Percentiles rank a stretch among this genome's conserved stretches.
These are phyloP conservation scores for Campoplex nolae DNA, from an alignment of 2,888 invertebrate genomes.

Conservation along the genomic window DNA sequence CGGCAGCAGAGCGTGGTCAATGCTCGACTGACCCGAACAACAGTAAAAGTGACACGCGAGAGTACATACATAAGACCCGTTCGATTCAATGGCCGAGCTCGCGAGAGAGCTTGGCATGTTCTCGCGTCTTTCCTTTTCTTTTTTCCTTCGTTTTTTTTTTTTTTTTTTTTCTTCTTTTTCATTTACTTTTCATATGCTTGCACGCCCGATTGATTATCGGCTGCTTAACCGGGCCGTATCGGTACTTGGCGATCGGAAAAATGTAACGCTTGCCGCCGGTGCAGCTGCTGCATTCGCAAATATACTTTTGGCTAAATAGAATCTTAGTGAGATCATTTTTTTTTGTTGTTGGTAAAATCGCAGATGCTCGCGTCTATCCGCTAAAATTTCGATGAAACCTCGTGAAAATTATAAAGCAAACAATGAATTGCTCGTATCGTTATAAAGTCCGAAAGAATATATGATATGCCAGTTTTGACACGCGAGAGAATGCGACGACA, in stretches of 20 bases:
- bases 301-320: constrained; percentile 20
- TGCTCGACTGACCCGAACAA: constrained; percentile 82
- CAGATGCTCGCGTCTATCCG: not conserved
- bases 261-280: constrained; percentile 1
- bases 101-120: constrained; percentile 62
- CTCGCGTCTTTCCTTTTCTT: constrained; percentile 17
- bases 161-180: constrained; percentile 16
- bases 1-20: constrained; percentile 78
- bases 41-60: constrained; percentile 82
- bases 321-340: not conserved
- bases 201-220: constrained; percentile 53
- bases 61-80: constrained; percentile 63
- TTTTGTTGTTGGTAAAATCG: not conserved
- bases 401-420: not conserved
- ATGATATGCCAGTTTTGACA: constrained; percentile 25
- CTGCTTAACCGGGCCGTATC: constrained; percentile 20
- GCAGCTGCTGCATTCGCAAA: not conserved
- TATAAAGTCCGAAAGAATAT: constrained; percentile 2
- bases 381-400: not conserved
- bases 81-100: constrained; percentile 66
- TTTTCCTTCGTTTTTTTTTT: constrained; percentile 15
- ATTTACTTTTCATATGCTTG: constrained; percentile 21
- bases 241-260: constrained; percentile 39
- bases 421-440: not conserved
- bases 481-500: constrained; percentile 45